Evolutionary conservation across 2,113 vertebrate species (phyloP), one percentile per base, ranked within the genome.

Genomic region (Clarias gariepinus): DNA sequence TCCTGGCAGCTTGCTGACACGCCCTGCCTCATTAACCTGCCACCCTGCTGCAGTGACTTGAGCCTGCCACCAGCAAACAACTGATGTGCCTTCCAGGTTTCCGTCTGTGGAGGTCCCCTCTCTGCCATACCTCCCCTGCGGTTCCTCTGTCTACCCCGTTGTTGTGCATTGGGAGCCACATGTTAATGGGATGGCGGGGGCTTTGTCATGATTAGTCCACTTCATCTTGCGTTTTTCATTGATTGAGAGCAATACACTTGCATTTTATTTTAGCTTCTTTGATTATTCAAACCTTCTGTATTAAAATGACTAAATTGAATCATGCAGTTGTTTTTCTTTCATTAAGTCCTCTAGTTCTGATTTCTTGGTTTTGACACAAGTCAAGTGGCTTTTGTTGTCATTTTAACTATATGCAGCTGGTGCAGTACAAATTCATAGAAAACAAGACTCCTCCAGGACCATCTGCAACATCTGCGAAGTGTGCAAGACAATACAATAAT

Each of bases 1-100:
- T 52, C 73, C 4, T 52, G 73, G 73, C 23, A n/a, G 36, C 73
- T 28, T 78, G 52, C 53, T 78, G 53, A 57, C 76, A n/a, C 2
- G 19, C 19, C 57, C 19, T 60, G 55, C 18, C 30, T 80, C 30
- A 60, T 80, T 80, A 80, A 80, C 55, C 57, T 60, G 18, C 16
- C 23, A 25, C 3, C 57, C 78, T 33, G 28, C 28, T 80, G 57
- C 78, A 58, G 33, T 80, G 76, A 57, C 52, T 79, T 58, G 76
- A 57, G 13, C 47, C 15, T 78, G 77, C 55, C 55, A 80, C 78
- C 55, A 80, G 55, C 78, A 60, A 57, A 80, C 57, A 80, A 47
- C 23, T 23, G 19, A 10, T 60, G 55, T 80, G n/a, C 76, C 28
- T 79, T 57, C 16, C 52, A 18, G 23, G 52, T 15, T 52, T 77